phyloP scores from a whole-genome alignment of 2,797 vertebrate species.

The Malurus leucopterus region DNA sequence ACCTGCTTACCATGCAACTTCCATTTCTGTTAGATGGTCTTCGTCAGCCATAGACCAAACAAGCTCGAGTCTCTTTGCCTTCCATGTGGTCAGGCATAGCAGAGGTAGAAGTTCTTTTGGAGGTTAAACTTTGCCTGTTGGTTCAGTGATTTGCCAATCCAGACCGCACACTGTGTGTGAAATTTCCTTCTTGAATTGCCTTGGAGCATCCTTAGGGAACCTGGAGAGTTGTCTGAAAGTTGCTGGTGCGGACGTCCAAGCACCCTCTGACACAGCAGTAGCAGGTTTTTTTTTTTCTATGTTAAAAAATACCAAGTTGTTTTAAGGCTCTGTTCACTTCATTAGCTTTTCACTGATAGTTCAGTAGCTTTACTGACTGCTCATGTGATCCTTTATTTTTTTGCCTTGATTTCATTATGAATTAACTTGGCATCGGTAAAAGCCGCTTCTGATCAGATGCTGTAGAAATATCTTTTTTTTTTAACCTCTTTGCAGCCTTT shows the following conservation, averaged over 20 bases:
- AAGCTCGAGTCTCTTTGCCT: not conserved
- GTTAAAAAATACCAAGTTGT: not conserved
- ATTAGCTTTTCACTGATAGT: not conserved
- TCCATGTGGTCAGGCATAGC: not conserved
- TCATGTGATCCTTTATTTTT: not conserved
- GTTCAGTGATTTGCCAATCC: not conserved
- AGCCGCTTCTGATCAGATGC: not conserved
- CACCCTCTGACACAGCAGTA: not conserved
- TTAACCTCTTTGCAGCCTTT: not conserved
- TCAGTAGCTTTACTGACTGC: not conserved
- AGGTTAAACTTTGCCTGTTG: not conserved
- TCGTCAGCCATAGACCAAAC: accelerated
- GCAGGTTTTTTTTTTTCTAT: not conserved
- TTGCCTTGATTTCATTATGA: not conserved
- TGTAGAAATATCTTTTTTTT: not conserved
- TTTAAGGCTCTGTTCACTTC: not conserved
- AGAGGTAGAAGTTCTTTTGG: not conserved
- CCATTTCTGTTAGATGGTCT: not conserved
- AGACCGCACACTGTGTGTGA: not conserved
- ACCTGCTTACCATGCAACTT: not conserved
- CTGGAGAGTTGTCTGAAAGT: not conserved
- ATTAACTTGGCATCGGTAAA: not conserved
- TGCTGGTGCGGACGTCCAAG: not conserved
- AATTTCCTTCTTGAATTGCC: not conserved
- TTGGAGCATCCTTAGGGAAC: not conserved